Percentiles rank a stretch among this genome's conserved stretches.
Evolutionary conservation across 2,113 vertebrate species (phyloP).

Genomic region (Ondatra zibethicus): DNA sequence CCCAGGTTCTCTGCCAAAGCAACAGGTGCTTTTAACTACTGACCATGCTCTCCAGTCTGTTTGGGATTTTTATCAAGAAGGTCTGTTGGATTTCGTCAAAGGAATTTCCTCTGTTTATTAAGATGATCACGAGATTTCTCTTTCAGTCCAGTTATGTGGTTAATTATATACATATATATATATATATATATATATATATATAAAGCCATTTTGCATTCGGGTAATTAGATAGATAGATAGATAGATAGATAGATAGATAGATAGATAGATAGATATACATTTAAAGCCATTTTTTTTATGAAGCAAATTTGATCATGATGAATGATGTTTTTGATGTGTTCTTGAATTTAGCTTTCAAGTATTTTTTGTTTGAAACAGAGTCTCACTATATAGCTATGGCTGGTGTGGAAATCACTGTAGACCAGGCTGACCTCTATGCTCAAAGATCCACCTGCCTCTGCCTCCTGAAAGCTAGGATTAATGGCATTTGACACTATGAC

Average conservation of each 20-base stretch:
- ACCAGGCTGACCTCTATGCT: background rate
- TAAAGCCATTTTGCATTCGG: no score
- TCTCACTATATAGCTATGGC: background rate
- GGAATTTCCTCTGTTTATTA: background rate
- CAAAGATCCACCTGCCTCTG: background rate
- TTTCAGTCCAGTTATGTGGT: background rate
- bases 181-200: no score
- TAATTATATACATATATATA: background rate
- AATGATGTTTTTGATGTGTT: background rate
- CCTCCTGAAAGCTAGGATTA: background rate
- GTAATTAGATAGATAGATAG: no score
- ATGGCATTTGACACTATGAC: background rate
- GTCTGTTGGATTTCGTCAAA: background rate
- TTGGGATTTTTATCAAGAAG: background rate
- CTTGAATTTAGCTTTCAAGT: background rate
- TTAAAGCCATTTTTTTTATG: background rate
- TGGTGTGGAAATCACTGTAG: background rate
- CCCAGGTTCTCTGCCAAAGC: background rate
- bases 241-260: no score
- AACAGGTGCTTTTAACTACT: background rate
- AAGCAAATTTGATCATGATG: background rate
- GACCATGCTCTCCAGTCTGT: background rate
- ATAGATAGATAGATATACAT: no score
- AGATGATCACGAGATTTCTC: background rate
- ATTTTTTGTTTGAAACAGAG: background rate